Base-by-base conservation (phyloP, 2,888 invertebrate genomes). In the Drosophila niveifrons region DNA sequence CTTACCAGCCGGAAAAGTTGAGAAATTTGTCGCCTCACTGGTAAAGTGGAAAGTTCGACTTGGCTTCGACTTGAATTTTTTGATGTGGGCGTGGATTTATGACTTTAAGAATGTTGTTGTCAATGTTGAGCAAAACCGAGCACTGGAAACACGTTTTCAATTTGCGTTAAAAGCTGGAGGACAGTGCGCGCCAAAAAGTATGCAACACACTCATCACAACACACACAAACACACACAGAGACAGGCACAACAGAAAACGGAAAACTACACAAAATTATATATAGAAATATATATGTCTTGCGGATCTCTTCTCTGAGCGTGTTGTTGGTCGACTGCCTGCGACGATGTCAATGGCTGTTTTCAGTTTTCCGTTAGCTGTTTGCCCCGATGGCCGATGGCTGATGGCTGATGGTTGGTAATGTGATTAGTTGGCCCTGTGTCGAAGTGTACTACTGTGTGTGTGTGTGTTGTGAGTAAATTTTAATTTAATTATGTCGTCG, bases 401-500 rank as follows among this genome's bases (percentile, higher is more conserved):
- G 57, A 59, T 50, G 48, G 34, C 74, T 74, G 79, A 81, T 86
- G 82, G 74, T 66, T 85, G 74, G 85, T 83, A 83, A 83, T 83
- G 88, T 80, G 88, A 83, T 83, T 83, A 83, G 82, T 82, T 87
- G 53, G 57, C 57, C 64, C 68, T 61, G 50, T 57, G 36, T 4
- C 36, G 11, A 41, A n/a, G 39, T 51, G 39, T 47, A 18, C 6
- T n/a, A n/a, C n/a, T 55, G 55, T 52, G 41, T 56, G 43, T 52
- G 64, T 47, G 63, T 68, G 63, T 61, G 51, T 73, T 69, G 67
- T 77, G 74, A 77, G 88, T 72, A 88, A 82, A 83, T 83, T 83
- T 83, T 83, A 83, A 83, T 83, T 83, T 82, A 83, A 83, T 83
- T 88, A 83, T 88, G 82, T 88, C 68, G 68, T 67, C 63, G 80